Percentiles rank a stretch among this genome's conserved stretches.
phyloP scores from a whole-genome alignment of 1,140 invertebrate genomes.

The Pogonognathellus flavescens region DNA sequence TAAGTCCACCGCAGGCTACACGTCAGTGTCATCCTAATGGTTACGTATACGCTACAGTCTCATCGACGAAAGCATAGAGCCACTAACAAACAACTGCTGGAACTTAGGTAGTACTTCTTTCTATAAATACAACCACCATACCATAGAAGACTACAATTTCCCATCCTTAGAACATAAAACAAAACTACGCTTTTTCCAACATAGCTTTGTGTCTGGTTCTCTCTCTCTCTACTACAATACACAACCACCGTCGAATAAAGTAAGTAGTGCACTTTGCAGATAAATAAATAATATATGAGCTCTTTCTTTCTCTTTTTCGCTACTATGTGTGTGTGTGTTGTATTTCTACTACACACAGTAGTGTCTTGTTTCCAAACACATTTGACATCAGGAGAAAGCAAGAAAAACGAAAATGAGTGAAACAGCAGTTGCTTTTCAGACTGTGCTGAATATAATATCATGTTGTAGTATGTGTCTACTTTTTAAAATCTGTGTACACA shows the following conservation, averaged over 20 bases:
- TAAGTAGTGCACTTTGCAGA: slow-evolving; percentile 49
- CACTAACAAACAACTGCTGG: neutral
- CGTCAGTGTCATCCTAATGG: slow-evolving; percentile 24
- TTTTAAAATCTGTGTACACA: no score
- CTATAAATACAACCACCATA: no score
- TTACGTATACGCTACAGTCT: neutral
- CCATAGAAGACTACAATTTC: slow-evolving; percentile 8
- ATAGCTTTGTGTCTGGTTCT: no score
- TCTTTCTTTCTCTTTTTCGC: neutral
- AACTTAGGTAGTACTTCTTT: neutral
- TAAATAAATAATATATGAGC: slow-evolving; percentile 46
- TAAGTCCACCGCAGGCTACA: slow-evolving; percentile 20
- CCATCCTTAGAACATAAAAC: slow-evolving; percentile 18
- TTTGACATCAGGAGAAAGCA: no score
- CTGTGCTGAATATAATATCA: no score
- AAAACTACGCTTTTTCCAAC: neutral
- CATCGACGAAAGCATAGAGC: slow-evolving; percentile 7
- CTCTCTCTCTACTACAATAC: no score
- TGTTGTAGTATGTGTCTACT: no score
- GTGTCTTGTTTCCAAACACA: no score
- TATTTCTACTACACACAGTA: no score
- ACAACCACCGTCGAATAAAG: slow-evolving; percentile 25
- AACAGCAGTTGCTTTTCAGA: no score
- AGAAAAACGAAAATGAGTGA: no score
- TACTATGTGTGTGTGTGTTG: no score